phyloP scores from a whole-genome alignment of 2,113 vertebrate species.

The Rhinoptilus africanus region DNA sequence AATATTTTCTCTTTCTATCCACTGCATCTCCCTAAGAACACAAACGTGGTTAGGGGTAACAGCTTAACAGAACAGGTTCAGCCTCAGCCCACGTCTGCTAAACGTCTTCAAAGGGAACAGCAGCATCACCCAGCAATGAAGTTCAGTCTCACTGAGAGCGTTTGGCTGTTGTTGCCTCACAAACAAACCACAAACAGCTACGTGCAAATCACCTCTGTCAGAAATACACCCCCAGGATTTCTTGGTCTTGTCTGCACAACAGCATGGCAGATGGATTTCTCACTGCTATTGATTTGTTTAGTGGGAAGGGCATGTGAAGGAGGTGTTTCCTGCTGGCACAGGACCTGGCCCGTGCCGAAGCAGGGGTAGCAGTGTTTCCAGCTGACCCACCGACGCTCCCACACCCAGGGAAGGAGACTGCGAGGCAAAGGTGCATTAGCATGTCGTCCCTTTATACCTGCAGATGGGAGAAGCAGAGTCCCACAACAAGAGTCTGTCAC shows the following conservation, averaged over 20 bases:
- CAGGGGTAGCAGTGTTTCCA: not conserved
- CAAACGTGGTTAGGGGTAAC: not conserved
- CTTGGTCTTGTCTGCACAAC: not conserved
- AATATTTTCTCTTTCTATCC: not conserved
- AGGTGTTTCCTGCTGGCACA: not conserved
- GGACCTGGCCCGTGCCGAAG: not conserved
- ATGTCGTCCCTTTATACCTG: not conserved
- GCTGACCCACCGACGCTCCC: not conserved
- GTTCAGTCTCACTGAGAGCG: not conserved
- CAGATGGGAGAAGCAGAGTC: not conserved
- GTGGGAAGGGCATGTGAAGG: not conserved
- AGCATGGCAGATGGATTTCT: not conserved
- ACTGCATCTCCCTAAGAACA: not conserved
- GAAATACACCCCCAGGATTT: not conserved
- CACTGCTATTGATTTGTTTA: not conserved
- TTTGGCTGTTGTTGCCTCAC: not conserved
- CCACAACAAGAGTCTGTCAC: not conserved
- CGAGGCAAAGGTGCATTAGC: no score
- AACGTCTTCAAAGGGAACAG: not conserved
- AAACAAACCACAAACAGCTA: not conserved
- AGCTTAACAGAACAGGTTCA: not conserved
- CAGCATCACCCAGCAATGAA: not conserved
- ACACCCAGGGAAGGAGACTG: not conserved
- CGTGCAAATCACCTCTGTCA: not conserved
- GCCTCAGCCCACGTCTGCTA: not conserved